Base-by-base conservation (phyloP, 64 coral and sea anemone genomes). In the Porites australiensis region DNA sequence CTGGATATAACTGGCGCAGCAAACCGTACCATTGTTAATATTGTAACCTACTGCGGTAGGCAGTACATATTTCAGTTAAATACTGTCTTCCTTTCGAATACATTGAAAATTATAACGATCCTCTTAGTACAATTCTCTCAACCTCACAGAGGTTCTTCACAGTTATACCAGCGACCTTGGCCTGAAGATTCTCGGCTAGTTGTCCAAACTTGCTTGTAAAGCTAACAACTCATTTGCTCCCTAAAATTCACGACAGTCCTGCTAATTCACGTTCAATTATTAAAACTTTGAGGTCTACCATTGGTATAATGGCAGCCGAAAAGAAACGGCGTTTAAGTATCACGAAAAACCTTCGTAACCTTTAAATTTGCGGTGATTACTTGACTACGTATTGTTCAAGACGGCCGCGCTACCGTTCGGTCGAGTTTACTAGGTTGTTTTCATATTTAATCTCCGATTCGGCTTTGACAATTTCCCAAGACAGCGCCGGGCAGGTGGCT, bases 241-340 rank as follows among this genome's bases (percentile, higher is more conserved):
- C 27, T 84, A 84, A 84, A 84, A 84, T 84, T 84, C 63, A 69
- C 81, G 18, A 8, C 44, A 43, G 63, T 65, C 81, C 59, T 21
- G n/a, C 81, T 84, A 84, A 84, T 84, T 64, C 81, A 84, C 51
- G 45, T 84, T 83, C 81, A 84, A 84, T 84, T 84, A 68, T 84
- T 84, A 84, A 84, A 67, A 68, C 44, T 68, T 69, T 84, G 50
- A 64, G 58, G 16, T 19, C n/a, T 18, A 62, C 10, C 23, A 15
- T 44, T 43, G 27, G 4, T 16, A 64, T 8, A 46, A 15, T 50
- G 48, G 19, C 45, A 44, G 16, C 18, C 21, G 43, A 61, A 64
- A 65, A 82, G 27, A 48, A 65, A 84, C n/a, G 16, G 81, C 3
- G 50, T 11, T 22, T 6, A 47, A 69, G 63, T 61, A 14, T 60